Base-by-base conservation (phyloP, 2,888 invertebrate species). In the Drosophila maculinotata region DNA sequence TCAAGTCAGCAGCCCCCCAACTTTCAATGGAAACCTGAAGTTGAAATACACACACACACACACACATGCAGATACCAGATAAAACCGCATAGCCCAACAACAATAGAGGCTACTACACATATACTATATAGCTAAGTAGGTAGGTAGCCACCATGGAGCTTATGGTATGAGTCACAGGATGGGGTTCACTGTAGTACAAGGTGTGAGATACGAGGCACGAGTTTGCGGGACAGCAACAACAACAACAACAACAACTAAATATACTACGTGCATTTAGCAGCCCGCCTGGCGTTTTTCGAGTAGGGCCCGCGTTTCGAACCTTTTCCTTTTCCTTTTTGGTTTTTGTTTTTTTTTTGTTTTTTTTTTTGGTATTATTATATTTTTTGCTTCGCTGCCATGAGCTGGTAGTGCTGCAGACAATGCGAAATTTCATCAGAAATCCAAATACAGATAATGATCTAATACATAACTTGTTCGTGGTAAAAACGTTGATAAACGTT, bases 391-490 rank as follows among this genome's bases (percentile, higher is more conserved):
- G 69, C 53, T 68, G 56, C 51, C 73, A 58, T 70, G 66, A 49
- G 62, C 54, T 52, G 54, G 41, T 56, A 52, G 31, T 20, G 48
- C 36, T 57, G 82, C 85, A 81, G 83, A 81, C 81, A 81, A 81
- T 84, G 85, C 87, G 84, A 83, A 84, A 86, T 86, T 83, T 84
- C 88, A 80, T 80, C 88, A 86, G 83, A 84, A 84, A 86, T 78
- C 87, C 88, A 84, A 86, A 84, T 78, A 71, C 76, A 84, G 88
- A 84, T 84, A 86, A 76, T 88, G 87, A 84, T 84, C 88, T 86
- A 84, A 84, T 86, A 87, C 85, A 87, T 81, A 80, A 84, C 82
- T 80, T 84, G 85, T 84, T 84, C 85, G 76, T 71, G 71, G 85
- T 81, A 84, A 49, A 47, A 53, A 49, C 30, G 45, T 41, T 76